These are phyloP conservation scores for Diadegma fenestrale DNA, from an alignment of 2,888 invertebrate species.

Conservation along the genomic window DNA sequence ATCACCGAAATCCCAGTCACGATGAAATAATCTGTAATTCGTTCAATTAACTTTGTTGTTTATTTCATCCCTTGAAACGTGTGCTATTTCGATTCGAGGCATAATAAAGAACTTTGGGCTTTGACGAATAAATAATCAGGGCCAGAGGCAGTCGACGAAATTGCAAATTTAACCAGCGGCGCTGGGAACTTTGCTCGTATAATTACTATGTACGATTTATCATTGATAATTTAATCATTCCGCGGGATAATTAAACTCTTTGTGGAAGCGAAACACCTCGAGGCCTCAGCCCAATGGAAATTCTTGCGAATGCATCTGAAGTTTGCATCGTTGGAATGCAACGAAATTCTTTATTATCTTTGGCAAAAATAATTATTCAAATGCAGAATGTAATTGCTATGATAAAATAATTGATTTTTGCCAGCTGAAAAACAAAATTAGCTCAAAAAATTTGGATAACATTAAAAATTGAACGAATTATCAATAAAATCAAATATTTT, in stretches of 20 bases:
- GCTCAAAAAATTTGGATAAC: no score
- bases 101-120: not conserved
- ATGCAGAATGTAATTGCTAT: no score
- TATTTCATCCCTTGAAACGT: not conserved
- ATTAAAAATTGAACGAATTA: no score
- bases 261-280: not conserved
- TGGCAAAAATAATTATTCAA: no score
- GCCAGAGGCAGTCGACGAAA: not conserved
- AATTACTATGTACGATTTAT: not conserved
- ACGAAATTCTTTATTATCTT: no score
- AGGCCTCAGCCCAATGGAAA: not conserved
- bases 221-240: not conserved
- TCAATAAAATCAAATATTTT: no score
- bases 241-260: not conserved
- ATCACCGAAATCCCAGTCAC: slow-evolving; percentile 10
- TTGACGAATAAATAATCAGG: not conserved
- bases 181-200: not conserved
- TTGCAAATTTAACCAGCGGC: not conserved
- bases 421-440: no score
- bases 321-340: no score
- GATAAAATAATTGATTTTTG: no score
- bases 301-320: no score
- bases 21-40: slow-evolving; percentile 14
- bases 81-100: not conserved
- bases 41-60: not conserved